These are phyloP conservation scores for Ypsolopha scabrella DNA, from an alignment of 2,888 invertebrate species.

Conservation along the genomic window DNA sequence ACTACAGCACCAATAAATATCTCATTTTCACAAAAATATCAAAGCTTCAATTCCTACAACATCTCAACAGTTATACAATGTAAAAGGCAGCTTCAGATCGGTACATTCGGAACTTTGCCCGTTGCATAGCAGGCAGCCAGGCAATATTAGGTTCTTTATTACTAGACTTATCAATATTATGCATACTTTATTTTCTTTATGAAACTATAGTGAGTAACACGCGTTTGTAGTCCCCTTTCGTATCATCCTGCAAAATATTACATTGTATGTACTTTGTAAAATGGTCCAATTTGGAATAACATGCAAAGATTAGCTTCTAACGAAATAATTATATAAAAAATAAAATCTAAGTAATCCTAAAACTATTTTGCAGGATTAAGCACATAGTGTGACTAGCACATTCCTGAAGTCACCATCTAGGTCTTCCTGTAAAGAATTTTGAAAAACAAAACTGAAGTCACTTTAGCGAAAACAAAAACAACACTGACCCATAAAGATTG, in stretches of 20 bases:
- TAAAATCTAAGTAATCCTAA: slow-evolving; percentile 16
- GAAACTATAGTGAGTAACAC: slow-evolving; percentile 72
- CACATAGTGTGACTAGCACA: slow-evolving; percentile 72
- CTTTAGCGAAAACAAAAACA: slow-evolving; percentile 7
- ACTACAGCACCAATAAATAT: slow-evolving; percentile 70
- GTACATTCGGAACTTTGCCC: slow-evolving; percentile 39
- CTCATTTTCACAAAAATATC: slow-evolving; percentile 65
- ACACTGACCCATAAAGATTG: slow-evolving; percentile 58
- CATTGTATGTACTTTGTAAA: slow-evolving; percentile 32
- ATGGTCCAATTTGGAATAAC: slow-evolving; percentile 22
- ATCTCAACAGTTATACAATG: slow-evolving; percentile 52
- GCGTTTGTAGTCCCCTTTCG: slow-evolving; percentile 78
- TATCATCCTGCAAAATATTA: slow-evolving; percentile 74
- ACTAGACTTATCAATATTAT: slow-evolving; percentile 29
- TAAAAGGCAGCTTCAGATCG: slow-evolving; percentile 53
- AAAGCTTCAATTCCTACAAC: slow-evolving; percentile 50
- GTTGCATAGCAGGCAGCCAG: slow-evolving; percentile 11
- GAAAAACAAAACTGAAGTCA: slow-evolving; percentile 38
- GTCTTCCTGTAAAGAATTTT: slow-evolving; percentile 73
- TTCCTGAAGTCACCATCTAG: slow-evolving; percentile 76
- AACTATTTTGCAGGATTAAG: slow-evolving; percentile 54
- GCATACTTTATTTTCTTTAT: slow-evolving; percentile 30
- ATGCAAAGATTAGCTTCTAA: slow-evolving; percentile 31
- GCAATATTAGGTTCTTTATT: neutral
- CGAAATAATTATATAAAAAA: slow-evolving; percentile 30